These are phyloP conservation scores for Mechanitis mazaeus DNA, from an alignment of 2,888 invertebrate species.

Conservation along the genomic window DNA sequence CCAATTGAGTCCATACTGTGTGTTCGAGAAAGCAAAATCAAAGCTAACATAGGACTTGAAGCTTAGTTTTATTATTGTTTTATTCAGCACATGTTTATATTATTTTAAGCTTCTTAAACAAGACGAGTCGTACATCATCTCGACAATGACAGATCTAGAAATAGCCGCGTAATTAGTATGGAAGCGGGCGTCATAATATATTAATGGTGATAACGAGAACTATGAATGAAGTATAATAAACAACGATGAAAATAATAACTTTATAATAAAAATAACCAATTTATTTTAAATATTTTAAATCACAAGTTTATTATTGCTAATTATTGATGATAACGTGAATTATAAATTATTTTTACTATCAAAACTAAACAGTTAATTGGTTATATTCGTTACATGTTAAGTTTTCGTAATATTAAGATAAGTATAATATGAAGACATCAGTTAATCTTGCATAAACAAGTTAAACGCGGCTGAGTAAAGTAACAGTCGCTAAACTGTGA, in stretches of 20 bases:
- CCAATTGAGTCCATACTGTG: too few relatives aligned
- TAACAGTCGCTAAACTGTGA: conserved; percentile 28
- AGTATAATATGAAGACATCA: conserved; percentile 9
- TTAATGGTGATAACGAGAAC: not conserved
- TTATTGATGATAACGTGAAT: too few relatives aligned
- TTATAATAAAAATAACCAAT: not conserved
- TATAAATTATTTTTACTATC: too few relatives aligned
- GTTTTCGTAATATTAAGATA: not conserved
- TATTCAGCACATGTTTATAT: conserved; percentile 7
- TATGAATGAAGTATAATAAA: not conserved
- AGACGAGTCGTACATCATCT: conserved; percentile 44
- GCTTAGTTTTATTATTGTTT: not conserved
- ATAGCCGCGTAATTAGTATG: conserved; percentile 38
- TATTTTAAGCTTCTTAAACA: conserved; percentile 21
- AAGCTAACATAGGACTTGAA: too few relatives aligned
- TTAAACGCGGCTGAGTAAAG: conserved; percentile 26
- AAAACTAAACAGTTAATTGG: too few relatives aligned
- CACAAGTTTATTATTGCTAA: too few relatives aligned
- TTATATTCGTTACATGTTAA: not conserved
- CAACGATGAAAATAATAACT: not conserved
- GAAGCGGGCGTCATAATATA: conserved; percentile 27
- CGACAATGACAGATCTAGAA: conserved; percentile 50
- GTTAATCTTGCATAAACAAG: conserved; percentile 23
- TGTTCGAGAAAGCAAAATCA: too few relatives aligned
- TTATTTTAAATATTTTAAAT: not conserved